Base-by-base conservation (phyloP, 2,113 vertebrate genomes). In the Sporophila hypoxantha region DNA sequence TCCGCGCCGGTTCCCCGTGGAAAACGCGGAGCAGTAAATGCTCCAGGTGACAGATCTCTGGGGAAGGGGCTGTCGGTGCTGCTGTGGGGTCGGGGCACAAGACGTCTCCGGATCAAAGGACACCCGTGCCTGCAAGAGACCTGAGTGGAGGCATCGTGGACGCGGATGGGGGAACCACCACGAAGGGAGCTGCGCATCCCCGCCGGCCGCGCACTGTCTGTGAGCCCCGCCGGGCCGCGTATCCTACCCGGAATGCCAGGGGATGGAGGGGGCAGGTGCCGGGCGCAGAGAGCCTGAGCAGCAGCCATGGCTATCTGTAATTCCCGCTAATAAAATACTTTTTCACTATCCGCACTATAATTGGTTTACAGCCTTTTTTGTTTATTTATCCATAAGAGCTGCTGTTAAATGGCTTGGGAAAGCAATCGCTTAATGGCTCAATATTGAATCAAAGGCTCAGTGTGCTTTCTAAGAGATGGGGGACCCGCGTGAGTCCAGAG, bases 391-490 rank as follows among this genome's bases (percentile, higher is more conserved):
- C 97, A 97, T 94, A 95, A 98, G 98, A 96, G 96, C 97, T 91
- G 96, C 90, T 98, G 99, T 97, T 98, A 98, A 99, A 99, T 99
- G 98, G 97, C 96, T 97, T 96, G 97, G 95, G 93, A 96, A 94
- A 96, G 94, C 96, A 96, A 96, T 96, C 81, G 97, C 97, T 94
- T 99, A 99, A 99, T 99, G 98, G 97, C 94, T 97, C 84, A 93
- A 95, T 97, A 98, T 97, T 97, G 98, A 91, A 88, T 93, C 94
- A 96, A 94, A 96, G 89, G 67, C 90, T 91, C 85, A 37, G 27
- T 37, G 83, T 82, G 93, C 93, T 90, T 82, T 75, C 73, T 79
- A 55, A 84, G 88, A 81, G 87, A 75, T 9, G 74, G 27, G 27
- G 26, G 44, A 93, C 73, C 71, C 50, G 57, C 79, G 36, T 81